phyloP scores from a whole-genome alignment of 2,888 invertebrate species.

The Leptopterna dolabrata region DNA sequence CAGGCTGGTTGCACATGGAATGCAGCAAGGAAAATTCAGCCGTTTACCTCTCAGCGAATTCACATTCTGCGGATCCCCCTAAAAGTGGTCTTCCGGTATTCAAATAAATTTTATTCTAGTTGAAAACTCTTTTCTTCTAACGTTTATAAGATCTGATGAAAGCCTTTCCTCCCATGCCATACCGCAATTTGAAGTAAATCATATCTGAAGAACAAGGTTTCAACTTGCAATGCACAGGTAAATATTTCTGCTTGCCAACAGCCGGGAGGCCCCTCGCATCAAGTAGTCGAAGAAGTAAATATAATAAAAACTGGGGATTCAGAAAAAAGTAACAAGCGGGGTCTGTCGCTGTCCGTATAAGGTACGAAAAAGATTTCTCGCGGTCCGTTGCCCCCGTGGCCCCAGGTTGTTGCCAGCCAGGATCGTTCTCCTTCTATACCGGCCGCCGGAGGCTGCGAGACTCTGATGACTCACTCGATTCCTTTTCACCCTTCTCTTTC shows the following conservation, averaged over 20 bases:
- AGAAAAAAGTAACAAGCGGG: background rate
- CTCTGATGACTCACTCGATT: slow-evolving; percentile 20
- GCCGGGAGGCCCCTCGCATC: background rate
- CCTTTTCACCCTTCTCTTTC: background rate
- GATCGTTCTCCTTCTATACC: background rate
- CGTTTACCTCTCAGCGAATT: too few relatives aligned
- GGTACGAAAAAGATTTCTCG: slow-evolving; percentile 27
- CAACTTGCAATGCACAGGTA: background rate
- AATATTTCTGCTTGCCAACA: background rate
- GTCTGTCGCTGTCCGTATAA: background rate
- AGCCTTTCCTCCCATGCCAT: too few relatives aligned
- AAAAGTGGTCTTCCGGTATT: too few relatives aligned
- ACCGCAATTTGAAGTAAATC: too few relatives aligned
- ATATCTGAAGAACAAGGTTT: background rate
- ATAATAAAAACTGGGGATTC: background rate
- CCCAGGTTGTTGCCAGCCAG: background rate
- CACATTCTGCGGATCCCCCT: too few relatives aligned
- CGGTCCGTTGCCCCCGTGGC: slow-evolving; percentile 42
- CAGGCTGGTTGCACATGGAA: too few relatives aligned
- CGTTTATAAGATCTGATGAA: too few relatives aligned
- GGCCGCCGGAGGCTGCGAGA: background rate
- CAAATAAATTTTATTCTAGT: too few relatives aligned
- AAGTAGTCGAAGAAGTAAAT: background rate
- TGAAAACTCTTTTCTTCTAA: too few relatives aligned
- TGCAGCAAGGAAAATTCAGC: too few relatives aligned